Base-by-base conservation (phyloP, 1,140 invertebrate genomes). In the Potamilus streckersoni region DNA sequence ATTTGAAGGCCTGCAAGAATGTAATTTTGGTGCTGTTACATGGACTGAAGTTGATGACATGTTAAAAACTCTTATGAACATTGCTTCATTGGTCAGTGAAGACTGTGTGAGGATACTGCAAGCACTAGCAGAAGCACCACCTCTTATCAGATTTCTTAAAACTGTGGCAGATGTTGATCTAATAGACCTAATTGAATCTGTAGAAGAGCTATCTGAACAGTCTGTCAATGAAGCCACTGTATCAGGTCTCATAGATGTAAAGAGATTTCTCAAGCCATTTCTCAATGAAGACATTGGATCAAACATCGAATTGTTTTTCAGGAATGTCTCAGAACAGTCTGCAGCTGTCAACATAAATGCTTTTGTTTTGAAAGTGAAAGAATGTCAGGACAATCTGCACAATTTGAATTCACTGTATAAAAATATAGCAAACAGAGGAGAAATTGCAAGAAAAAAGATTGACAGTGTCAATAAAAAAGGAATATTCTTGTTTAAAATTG, bases 121-220 rank as follows among this genome's bases (percentile, higher is more conserved):
- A 56, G 72, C 71, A 64, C 68, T 81, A 8, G 57, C 59, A 58
- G 63, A 75, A 17, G 70, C 68, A 17, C 31, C 72, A 59, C 16
- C n/a, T 4, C 61, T 80, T 19, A 17, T 80, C 16, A 66, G 73
- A n/a, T 80, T 76, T 65, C 55, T 76, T 5, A 69, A 57, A 65
- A 67, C 76, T 4, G 77, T 57, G 17, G 61, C 59, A 17, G 62
- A 71, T n/a, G 70, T 73, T 27, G 74, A 77, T 56, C 62, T 80
- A 14, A 31, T 65, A n/a, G 62, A 80, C 38, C 63, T 76, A 19
- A 76, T 77, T 62, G 74, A 77, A 66, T 64, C 78, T 15, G 74
- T 77, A 20, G 78, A 80, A 65, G 76, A 80, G 20, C 75, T 73
- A 27, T 80, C 79, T 55, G 79, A 80, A 31, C 71, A 71, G 20